These are phyloP conservation scores for Bradypus variegatus DNA, from an alignment of 2,797 vertebrate genomes.

Conservation along the genomic window DNA sequence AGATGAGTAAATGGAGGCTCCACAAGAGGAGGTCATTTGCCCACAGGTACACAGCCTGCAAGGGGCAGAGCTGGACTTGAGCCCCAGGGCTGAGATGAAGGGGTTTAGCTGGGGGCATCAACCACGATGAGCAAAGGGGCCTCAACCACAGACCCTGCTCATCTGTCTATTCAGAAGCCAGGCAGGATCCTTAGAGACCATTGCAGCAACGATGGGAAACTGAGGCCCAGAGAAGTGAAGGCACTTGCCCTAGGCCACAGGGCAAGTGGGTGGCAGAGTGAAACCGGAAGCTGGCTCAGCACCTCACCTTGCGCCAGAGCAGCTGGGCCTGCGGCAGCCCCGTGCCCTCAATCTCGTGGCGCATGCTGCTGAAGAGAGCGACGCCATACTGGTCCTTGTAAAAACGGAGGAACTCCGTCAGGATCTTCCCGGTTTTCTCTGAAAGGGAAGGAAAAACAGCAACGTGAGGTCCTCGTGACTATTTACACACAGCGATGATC, in stretches of 20 bases:
- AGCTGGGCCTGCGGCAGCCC: slow-evolving; percentile 86
- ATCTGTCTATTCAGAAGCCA: background rate
- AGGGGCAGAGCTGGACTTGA: background rate
- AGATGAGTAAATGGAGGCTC: background rate
- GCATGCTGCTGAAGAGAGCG: slow-evolving; percentile 91
- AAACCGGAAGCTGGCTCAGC: fast-evolving
- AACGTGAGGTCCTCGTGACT: background rate
- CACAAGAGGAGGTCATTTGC: background rate
- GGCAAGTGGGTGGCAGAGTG: background rate
- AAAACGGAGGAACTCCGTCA: slow-evolving; percentile 80
- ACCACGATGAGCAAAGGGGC: background rate
- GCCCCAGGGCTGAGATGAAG: background rate
- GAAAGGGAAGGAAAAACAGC: background rate
- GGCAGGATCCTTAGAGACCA: background rate
- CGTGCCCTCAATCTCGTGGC: slow-evolving; percentile 90
- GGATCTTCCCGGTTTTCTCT: slow-evolving; percentile 82
- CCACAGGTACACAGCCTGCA: background rate
- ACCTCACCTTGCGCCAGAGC: slow-evolving; percentile 88
- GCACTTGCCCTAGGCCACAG: background rate
- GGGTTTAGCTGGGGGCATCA: background rate
- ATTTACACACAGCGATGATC: fast-evolving
- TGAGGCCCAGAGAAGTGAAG: background rate
- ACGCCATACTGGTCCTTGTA: slow-evolving; percentile 90
- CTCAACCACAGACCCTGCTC: background rate
- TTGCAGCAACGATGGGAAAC: background rate